Base-by-base conservation (phyloP, 2,888 invertebrate species). In the Hydrotaea diabolus region DNA sequence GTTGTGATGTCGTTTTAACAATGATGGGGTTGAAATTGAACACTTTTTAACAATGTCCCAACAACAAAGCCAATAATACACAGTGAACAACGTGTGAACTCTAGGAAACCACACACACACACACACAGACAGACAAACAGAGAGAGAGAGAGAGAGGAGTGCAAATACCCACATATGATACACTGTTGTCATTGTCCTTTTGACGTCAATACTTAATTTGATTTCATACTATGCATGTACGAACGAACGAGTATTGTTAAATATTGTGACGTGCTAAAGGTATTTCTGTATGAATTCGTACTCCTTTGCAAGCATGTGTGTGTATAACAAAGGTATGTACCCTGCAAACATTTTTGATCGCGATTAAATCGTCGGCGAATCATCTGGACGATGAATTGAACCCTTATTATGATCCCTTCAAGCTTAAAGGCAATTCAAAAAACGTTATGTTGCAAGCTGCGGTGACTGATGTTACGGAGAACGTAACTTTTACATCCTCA, bases 121-220 rank as follows among this genome's bases (percentile, higher is more conserved):
- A 49, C n/a, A 49, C 49, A n/a, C 49, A 49, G n/a, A 49, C 49
- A 43, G 2, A n/a, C n/a, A 49, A 9, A 43, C 43, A 43, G 2
- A 43, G 43, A 9, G 7, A 43, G 9, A 43, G 43, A 49, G 59
- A 15, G 5, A 21, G 1, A 21, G 31, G 2, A 31, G 31, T 31
- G 31, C 2, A 31, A 7, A 39, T 8, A 39, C 39, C 46, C 23
- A 69, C 49, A 66, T 15, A 21, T 39, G 39, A 39, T 39, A 26
- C 3, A 17, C 43, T 62, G 73, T 83, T 82, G 66, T 80, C 71
- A 72, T 81, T 86, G 76, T 82, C 66, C 82, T 77, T 80, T 87
- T 86, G 85, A 85, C 87, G 87, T 86, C 83, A 87, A 77, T 76
- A 87, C 75, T 85, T 86, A 82, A 85, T 85, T 85, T 75, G 79